Conservation (phyloP, 2,888 invertebrate genomes). For the Molorchus minor region DNA sequence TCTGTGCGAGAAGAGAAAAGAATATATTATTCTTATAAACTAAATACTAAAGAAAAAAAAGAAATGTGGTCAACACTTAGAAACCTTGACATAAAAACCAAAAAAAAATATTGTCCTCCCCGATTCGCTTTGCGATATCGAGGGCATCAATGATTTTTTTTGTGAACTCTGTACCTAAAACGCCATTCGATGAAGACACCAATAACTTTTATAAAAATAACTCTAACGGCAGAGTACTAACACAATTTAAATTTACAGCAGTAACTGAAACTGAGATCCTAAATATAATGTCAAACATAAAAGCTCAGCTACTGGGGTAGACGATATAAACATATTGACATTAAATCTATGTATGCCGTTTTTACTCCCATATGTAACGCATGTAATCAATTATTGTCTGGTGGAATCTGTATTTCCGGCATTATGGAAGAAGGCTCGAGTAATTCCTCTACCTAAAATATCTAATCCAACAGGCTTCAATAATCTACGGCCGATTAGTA, state of each 20-base stretch:
- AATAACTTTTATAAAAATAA: background rate
- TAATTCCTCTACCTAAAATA: background rate
- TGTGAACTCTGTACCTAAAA: background rate
- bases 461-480: background rate
- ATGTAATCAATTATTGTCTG: background rate
- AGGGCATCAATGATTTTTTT: background rate
- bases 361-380: slow-evolving; percentile 16
- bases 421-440: background rate
- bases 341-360: background rate
- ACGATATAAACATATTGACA: background rate
- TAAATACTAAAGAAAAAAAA: background rate
- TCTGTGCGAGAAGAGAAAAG: background rate
- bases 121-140: background rate
- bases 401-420: background rate
- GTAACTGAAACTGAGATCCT: background rate
- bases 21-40: background rate
- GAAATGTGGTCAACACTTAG: background rate
- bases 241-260: background rate
- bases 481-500: background rate
- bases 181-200: background rate
- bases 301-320: background rate
- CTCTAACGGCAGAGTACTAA: background rate
- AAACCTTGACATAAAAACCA: background rate
- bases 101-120: background rate
- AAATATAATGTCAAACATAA: background rate